Base-by-base conservation (phyloP, 1,140 invertebrate genomes). In the Muscidifurax raptorellus region DNA sequence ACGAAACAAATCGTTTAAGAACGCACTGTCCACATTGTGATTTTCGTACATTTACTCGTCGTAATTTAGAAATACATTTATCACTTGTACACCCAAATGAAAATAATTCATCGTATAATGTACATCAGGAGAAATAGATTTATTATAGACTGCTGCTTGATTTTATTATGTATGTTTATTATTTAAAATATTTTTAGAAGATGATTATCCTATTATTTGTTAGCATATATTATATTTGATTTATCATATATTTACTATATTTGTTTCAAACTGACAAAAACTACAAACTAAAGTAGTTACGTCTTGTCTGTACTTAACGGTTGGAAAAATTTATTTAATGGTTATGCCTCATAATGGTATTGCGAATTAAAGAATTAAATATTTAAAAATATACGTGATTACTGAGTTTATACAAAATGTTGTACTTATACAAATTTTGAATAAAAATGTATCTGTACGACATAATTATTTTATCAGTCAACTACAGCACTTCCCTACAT, bases 1-100 rank as follows among this genome's bases (percentile, higher is more conserved):
- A 80, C 15, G 79, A 80, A 36, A n/a, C n/a, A 0, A 72, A 80
- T 71, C 79, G 79, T 10, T 2, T 64, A 12, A 69, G 32, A 18
- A n/a, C 15, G 0, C 27, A 66, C 1, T 80, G 78, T 44, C 64
- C 78, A 5, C 22, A 80, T 25, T 80, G 78, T 44, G 27, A 30
- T 25, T 44, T 30, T 44, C 78, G 36, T 5, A 66, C 75, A 22
- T 77, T 77, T 28, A 77, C 75, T 15, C 40, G 40, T 28, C 75
- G 75, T n/a, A 77, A 77, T 27, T 32, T 77, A 15, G 27, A 77
- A 59, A 59, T 44, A 13, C 75, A 77, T 9, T 25, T 77, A 5
- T 15, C 25, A 0, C 22, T 40, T 28, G 47, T 77, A 9, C 75
- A 77, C 40, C 10, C n/a, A 25, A n/a, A n/a, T 36, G 30, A 75